These are phyloP conservation scores for Tapirus indicus DNA, from an alignment of 2,797 vertebrate species.

Conservation along the genomic window DNA sequence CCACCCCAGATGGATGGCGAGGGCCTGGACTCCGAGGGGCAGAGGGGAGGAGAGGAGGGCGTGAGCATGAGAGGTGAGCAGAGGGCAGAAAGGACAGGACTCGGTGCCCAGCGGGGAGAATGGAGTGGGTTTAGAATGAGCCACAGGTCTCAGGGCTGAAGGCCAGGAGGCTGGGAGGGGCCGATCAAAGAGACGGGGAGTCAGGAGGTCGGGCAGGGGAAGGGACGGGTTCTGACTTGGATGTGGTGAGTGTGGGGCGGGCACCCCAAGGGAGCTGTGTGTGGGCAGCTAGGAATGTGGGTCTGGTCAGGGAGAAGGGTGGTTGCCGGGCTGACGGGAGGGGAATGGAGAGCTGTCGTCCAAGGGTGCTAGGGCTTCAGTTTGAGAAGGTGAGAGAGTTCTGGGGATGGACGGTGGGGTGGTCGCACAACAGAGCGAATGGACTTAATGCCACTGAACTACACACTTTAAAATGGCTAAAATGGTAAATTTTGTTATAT, in stretches of 20 bases:
- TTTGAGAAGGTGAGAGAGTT: not conserved
- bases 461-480: rapidly evolving
- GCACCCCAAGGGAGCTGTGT: not conserved
- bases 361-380: not conserved
- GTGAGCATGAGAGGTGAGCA: rapidly evolving
- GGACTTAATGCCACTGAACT: rapidly evolving
- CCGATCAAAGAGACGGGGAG: not conserved
- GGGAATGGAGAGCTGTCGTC: rapidly evolving
- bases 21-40: not conserved
- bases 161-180: not conserved
- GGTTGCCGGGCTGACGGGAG: not conserved
- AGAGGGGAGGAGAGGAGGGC: not conserved
- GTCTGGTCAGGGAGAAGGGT: not conserved
- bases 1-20: rapidly evolving
- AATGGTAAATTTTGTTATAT: not conserved
- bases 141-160: not conserved
- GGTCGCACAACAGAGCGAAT: rapidly evolving
- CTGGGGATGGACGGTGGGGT: rapidly evolving
- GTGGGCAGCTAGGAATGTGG: not conserved
- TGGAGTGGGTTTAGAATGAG: not conserved
- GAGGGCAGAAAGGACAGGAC: not conserved
- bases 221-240: not conserved
- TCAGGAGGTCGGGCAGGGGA: not conserved
- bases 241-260: not conserved
- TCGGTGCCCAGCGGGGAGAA: rapidly evolving